These are phyloP conservation scores for Chlorodrepanis virens DNA, from an alignment of 2,113 vertebrate genomes.

Conservation along the genomic window DNA sequence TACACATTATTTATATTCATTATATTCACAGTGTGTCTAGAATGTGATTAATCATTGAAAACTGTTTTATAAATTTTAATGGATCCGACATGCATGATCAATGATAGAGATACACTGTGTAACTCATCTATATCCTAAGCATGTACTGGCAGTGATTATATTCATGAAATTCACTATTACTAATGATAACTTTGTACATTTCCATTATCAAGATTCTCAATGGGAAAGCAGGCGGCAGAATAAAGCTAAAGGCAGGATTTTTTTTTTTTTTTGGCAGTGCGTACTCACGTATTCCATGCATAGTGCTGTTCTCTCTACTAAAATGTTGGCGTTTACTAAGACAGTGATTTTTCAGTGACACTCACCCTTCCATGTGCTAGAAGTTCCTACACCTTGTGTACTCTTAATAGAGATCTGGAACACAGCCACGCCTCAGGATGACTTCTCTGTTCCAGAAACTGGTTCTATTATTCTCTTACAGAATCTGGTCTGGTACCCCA, in stretches of 20 bases:
- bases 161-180: conserved; percentile 2
- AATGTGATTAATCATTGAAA: conserved; percentile 9
- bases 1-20: conserved; percentile 7
- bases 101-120: neutral
- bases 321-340: neutral
- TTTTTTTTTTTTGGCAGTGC: neutral
- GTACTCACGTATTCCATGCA: neutral
- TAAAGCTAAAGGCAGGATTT: neutral
- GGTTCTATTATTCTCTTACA: neutral
- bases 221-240: neutral
- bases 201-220: conserved; percentile 13
- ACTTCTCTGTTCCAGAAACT: neutral
- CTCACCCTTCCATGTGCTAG: neutral
- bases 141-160: neutral
- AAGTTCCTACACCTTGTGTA: neutral
- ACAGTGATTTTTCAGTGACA: neutral
- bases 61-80: neutral
- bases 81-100: neutral
- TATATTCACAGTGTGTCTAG: neutral
- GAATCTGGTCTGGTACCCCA: neutral
- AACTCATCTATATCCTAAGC: neutral
- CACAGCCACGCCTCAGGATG: neutral
- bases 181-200: conserved; percentile 30
- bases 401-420: neutral
- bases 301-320: neutral